A percentile compares a stretch with the other conserved stretches of the same genome.
These are phyloP conservation scores for Gymnocheta viridis DNA, from an alignment of 2,888 invertebrate genomes.

Conservation along the genomic window DNA sequence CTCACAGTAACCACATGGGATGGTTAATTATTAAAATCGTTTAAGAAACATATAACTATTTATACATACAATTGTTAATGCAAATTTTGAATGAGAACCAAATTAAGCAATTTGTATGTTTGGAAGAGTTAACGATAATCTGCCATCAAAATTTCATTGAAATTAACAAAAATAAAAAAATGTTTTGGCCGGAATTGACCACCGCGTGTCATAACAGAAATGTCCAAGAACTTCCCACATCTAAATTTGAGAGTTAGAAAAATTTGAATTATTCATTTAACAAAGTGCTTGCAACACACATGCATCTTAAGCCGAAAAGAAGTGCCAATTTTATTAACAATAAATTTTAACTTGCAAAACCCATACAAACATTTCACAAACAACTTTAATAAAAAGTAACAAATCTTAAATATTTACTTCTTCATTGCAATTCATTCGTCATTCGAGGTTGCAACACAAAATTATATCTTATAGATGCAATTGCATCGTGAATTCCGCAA, in stretches of 20 bases:
- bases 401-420: constrained; percentile 39
- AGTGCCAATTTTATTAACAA: constrained; percentile 36
- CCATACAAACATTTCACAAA: background rate
- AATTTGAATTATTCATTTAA: background rate
- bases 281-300: background rate
- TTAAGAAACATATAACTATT: no score
- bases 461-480: constrained; percentile 66
- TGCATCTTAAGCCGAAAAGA: background rate
- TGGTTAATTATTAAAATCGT: no score
- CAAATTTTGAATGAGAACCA: no score
- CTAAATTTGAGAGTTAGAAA: background rate
- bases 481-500: constrained; percentile 68
- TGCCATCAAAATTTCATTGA: no score
- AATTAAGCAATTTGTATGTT: no score
- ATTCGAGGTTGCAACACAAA: constrained; percentile 32
- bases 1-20: no score
- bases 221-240: background rate
- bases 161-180: no score
- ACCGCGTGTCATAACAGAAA: background rate
- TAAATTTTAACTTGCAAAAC: background rate
- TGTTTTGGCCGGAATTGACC: no score
- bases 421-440: constrained; percentile 47
- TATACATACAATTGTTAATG: no score
- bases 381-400: constrained; percentile 12
- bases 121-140: no score